Conservation (phyloP, 2,888 invertebrate species). For the Pseudococcus longispinus region DNA sequence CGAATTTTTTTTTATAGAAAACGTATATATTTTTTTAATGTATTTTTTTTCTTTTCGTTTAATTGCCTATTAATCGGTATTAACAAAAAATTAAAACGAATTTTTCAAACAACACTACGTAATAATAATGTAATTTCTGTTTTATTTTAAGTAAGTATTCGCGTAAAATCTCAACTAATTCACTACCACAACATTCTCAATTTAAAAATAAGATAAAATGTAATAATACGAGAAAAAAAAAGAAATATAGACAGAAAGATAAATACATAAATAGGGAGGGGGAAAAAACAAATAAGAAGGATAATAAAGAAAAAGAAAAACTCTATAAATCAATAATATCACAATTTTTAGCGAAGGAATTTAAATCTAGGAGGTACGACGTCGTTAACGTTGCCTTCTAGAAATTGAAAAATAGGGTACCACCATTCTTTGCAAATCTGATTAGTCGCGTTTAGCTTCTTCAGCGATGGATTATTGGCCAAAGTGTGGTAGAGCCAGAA, state of each 20-base stretch:
- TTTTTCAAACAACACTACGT: background rate
- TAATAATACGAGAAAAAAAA: background rate
- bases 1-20: background rate
- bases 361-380: conserved; percentile 34
- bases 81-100: background rate
- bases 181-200: background rate
- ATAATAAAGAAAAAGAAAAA: background rate
- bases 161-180: background rate
- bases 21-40: background rate
- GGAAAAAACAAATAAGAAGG: background rate
- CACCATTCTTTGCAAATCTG: conserved; percentile 54
- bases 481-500: conserved; percentile 51
- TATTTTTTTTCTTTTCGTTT: background rate
- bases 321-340: background rate
- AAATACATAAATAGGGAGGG: background rate
- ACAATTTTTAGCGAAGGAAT: conserved; percentile 42
- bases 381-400: conserved; percentile 41
- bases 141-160: background rate
- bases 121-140: background rate
- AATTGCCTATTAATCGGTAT: background rate
- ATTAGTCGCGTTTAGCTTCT: conserved; percentile 16
- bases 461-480: conserved; percentile 49
- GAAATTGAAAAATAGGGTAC: conserved; percentile 48
- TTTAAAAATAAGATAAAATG: background rate
- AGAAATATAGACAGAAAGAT: background rate